Base-by-base conservation (phyloP, 2,113 vertebrate species). In the Alligator mississippiensis region DNA sequence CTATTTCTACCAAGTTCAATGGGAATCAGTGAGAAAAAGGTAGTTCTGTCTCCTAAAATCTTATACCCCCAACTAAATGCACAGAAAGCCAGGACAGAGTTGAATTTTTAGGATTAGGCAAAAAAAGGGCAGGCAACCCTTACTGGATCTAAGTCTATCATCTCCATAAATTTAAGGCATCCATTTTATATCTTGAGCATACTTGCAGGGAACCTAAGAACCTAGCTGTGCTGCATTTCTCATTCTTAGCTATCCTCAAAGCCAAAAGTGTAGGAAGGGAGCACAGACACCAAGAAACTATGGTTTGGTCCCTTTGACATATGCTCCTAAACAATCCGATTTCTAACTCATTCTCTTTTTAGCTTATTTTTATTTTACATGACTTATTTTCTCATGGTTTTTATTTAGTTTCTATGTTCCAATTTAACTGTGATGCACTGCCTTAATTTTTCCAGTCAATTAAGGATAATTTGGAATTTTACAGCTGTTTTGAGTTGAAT, bases 291-390 rank as follows among this genome's bases (percentile, higher is more conserved):
- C 24, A 3, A 28, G 22, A 58, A 77, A 21, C 54, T 68, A 63
- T 38, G 64, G 28, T 1, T 30, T 6, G 1, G 34, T 34, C 25
- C 74, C 68, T 22, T 72, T 68, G 13, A 57, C 0, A 2, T 9
- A 18, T 14, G 21, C 59, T 27, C 30, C 28, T 79, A 25, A 64
- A 59, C 15, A 22, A 5, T 47, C 30, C 61, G 16, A 54, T 3
- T 60, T 61, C 25, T 81, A 89, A 1, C 59, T 70, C 61, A 3
- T 21, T 34, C 34, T 3, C n/a, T n/a, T 27, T 4, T 2, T 70
- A 25, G 54, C 28, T 2, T 84, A 79, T 34, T 28, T 16, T 3
- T 68, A 5, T 66, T 4, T 70, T 28, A 72, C 5, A 27, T 28
- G 16, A 30, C 17, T 70, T 55, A 3, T 9, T 5, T 75, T 79